These are phyloP conservation scores for Tetranychus truncatus DNA, from an alignment of 2,888 invertebrate species.

Conservation along the genomic window DNA sequence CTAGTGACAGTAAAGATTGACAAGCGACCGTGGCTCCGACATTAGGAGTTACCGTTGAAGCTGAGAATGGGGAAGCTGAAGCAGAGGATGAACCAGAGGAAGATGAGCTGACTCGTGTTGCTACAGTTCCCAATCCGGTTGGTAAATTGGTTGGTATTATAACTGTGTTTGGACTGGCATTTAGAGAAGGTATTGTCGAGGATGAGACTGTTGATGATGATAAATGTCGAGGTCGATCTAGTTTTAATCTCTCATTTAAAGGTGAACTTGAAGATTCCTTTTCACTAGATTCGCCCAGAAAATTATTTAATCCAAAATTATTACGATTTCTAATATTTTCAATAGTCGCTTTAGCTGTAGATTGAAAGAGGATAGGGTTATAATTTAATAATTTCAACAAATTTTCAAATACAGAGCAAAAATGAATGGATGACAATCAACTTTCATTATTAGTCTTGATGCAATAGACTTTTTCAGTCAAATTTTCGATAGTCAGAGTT, in stretches of 20 bases:
- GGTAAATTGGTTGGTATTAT: slow-evolving; percentile 1
- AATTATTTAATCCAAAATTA: neutral
- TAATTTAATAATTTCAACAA: neutral
- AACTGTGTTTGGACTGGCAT: neutral
- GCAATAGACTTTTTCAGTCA: too few relatives aligned
- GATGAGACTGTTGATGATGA: neutral
- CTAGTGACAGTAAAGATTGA: neutral
- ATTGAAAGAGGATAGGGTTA: neutral
- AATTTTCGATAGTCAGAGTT: too few relatives aligned
- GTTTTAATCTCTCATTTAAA: neutral
- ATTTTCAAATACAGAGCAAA: too few relatives aligned
- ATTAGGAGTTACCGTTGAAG: neutral
- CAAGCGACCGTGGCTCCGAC: neutral
- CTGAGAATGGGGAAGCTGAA: neutral
- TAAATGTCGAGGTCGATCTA: neutral
- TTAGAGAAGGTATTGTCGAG: neutral
- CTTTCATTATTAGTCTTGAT: too few relatives aligned
- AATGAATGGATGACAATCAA: too few relatives aligned
- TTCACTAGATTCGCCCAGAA: neutral
- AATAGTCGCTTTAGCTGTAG: too few relatives aligned
- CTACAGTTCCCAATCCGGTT: neutral
- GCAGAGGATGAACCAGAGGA: neutral
- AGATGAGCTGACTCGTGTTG: neutral
- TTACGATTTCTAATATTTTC: neutral
- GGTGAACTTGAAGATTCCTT: neutral